These are phyloP conservation scores for Cochlearius cochlearius DNA, from an alignment of 2,113 vertebrate species.

Conservation along the genomic window DNA sequence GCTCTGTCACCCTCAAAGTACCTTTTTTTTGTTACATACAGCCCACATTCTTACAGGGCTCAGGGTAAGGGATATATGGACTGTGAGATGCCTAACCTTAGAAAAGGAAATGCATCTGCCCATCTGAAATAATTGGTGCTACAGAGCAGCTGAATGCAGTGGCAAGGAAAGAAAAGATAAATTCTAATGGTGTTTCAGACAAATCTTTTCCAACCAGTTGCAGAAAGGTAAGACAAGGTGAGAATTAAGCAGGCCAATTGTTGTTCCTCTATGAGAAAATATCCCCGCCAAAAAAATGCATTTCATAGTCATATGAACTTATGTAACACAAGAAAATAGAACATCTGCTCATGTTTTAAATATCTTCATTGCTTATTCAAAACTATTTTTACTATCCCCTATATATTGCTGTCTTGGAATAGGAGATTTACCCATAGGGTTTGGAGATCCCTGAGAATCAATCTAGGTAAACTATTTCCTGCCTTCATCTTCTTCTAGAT, in stretches of 20 bases:
- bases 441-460: background rate
- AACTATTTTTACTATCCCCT: background rate
- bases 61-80: background rate
- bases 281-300: background rate
- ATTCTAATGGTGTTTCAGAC: background rate
- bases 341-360: background rate
- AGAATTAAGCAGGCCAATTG: background rate
- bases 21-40: background rate
- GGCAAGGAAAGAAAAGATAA: background rate
- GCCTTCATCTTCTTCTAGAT: background rate
- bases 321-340: background rate
- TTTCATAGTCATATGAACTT: background rate
- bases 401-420: background rate
- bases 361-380: background rate
- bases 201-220: background rate
- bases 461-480: background rate
- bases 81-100: background rate
- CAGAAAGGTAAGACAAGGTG: background rate
- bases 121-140: background rate
- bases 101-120: background rate
- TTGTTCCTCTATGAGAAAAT: background rate
- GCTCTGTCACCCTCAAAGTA: too few relatives aligned
- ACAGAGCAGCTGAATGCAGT: background rate
- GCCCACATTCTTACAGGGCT: background rate
- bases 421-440: background rate